Base-by-base conservation (phyloP, 2,888 invertebrate species). In the Lysandra bellargus region DNA sequence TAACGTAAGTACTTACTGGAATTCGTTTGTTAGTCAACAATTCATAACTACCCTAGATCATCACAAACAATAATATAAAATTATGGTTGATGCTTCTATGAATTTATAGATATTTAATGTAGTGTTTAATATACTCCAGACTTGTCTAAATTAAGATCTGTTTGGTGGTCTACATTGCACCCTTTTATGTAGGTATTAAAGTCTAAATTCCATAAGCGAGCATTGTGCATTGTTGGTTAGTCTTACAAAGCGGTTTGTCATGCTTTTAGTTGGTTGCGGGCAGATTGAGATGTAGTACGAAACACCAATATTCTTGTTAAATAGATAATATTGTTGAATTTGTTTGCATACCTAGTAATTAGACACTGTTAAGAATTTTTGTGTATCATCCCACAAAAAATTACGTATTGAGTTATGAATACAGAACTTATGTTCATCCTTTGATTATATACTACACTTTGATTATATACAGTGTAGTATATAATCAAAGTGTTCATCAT, bases 221-320 rank as follows among this genome's bases (percentile, higher is more conserved):
- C 37, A 17, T 40, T 73, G n/a, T 73, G 40, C 5, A 40, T 40
- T 73, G 72, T n/a, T 73, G 40, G 37, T 73, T 73, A 37, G 72
- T 40, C 40, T 73, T 73, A 73, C 72, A n/a, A 40, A 73, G 72
- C 40, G 72, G 17, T 73, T 40, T 73, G 40, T 73, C 72, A 37
- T 73, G 72, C 72, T 73, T 73, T 73, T 37, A 73, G 72, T 73
- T 73, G 7, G 72, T 73, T 73, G 30, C 37, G 72, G 72, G 72
- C n/a, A 73, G 17, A 73, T 73, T 72, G 17, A 73, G 72, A 37
- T 30, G 30, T 64, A 30, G 64, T 12, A 30, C 64, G 30, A 30
- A 12, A 64, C 30, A 64, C 64, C 12, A 64, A 30, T 64, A 30
- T 12, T 12, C 64, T 30, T 30, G 64, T 23, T 64, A 30, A 64